Percentiles rank a stretch among this genome's conserved stretches.
phyloP scores from a whole-genome alignment of 2,888 invertebrate genomes.

The Drosophila austrosaltans region DNA sequence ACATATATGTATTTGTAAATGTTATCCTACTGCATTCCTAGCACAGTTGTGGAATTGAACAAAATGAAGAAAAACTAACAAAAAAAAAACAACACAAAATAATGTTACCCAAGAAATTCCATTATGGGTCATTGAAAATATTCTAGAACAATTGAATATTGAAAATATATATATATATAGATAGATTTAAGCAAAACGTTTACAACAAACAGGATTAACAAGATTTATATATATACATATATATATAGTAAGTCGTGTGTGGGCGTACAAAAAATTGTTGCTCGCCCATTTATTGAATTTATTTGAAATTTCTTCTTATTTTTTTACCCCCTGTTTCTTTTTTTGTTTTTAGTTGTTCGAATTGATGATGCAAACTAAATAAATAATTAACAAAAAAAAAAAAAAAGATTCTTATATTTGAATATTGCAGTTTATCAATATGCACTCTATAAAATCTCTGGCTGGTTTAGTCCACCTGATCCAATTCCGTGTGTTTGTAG shows the following conservation, averaged over 20 bases:
- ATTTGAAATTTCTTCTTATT: too few species aligned
- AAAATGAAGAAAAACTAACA: constrained; percentile 56
- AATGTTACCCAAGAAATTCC: neutral
- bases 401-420: too few species aligned
- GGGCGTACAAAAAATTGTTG: neutral
- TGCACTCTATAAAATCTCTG: too few species aligned
- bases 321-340: too few species aligned
- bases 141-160: constrained; percentile 13
- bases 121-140: constrained; percentile 14
- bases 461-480: neutral
- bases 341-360: too few species aligned
- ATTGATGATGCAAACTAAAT: too few species aligned
- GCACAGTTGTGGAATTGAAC: constrained; percentile 77
- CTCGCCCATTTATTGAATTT: neutral
- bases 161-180: constrained; percentile 6
- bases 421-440: too few species aligned
- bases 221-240: neutral
- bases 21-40: constrained; percentile 73
- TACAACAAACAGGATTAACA: neutral
- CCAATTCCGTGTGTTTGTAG: neutral
- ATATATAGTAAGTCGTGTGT: constrained; percentile 16
- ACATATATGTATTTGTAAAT: constrained; percentile 51
- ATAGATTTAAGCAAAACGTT: constrained; percentile 3
- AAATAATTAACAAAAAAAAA: too few species aligned
- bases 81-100: constrained; percentile 27